These are phyloP conservation scores for Cephus cinctus DNA, from an alignment of 1,140 invertebrate species.

Conservation along the genomic window DNA sequence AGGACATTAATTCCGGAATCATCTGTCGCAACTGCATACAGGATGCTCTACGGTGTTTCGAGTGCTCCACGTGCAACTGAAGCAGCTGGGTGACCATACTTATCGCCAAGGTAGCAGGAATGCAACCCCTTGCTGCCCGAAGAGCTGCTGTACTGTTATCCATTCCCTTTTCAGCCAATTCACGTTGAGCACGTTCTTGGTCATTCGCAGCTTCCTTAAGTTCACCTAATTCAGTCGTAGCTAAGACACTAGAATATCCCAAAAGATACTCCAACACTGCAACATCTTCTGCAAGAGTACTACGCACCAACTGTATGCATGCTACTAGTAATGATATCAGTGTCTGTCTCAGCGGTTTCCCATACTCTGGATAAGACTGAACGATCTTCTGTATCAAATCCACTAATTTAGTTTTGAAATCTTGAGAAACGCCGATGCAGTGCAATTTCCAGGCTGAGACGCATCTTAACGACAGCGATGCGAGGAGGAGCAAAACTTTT, in stretches of 20 bases:
- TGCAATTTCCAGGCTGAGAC: constrained; percentile 41
- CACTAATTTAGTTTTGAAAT: constrained; percentile 36
- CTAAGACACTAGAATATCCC: constrained; percentile 38
- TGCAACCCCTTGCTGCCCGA: constrained; percentile 25
- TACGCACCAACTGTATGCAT: constrained; percentile 43
- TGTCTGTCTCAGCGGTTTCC: constrained; percentile 41
- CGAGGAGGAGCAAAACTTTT: constrained; percentile 42
- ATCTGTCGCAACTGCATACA: constrained; percentile 42
- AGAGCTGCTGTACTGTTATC: constrained; percentile 16
- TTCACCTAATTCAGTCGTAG: constrained; percentile 18
- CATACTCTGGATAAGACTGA: constrained; percentile 41
- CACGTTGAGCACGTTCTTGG: no score
- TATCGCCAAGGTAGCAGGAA: constrained; percentile 45
- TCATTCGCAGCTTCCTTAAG: constrained; percentile 9
- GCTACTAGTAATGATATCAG: constrained; percentile 42
- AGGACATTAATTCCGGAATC: constrained; percentile 43
- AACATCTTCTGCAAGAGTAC: constrained; percentile 34
- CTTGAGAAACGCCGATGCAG: constrained; percentile 31
- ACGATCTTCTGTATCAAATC: constrained; percentile 45
- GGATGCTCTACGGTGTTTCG: constrained; percentile 23
- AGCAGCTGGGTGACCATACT: constrained; percentile 45
- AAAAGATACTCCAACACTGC: constrained; percentile 42
- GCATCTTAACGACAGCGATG: constrained; percentile 46
- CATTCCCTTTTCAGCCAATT: constrained; percentile 1
- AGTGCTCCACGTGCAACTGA: constrained; percentile 34